Evolutionary conservation across 2,888 invertebrate genomes (phyloP), one percentile per base, ranked within the genome.

Genomic region (Cataglyphis rosenhaueri): DNA sequence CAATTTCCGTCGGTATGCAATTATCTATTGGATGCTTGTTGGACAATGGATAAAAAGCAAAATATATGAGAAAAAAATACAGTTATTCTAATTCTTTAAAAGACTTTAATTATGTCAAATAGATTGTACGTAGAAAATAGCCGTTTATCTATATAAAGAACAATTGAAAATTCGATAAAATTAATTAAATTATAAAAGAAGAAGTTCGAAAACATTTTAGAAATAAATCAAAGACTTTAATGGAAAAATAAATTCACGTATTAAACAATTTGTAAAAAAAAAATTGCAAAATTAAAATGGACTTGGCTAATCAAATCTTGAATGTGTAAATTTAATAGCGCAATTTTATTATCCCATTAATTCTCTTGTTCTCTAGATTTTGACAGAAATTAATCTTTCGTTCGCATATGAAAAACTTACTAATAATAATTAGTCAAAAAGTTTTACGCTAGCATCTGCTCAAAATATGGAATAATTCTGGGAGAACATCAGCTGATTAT

Each of bases 1-100:
- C 75, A 85, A 84, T 85, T 83, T 76, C 48, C 61, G 44, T 41
- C 41, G 66, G n/a, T 57, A 65, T 18, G 35, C 29, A 21, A 32
- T 41, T 41, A 59, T 35, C 25, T 18, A 59, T 8, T n/a, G 59
- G 18, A 70, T 12, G 35, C 25, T 5, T 21, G 35, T 66, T 35
- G 29, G 57, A 57, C 15, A 44, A 12, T n/a, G 44, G 44, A 25
- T 44, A 8, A 21, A 35, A 59, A 9, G 32, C 18, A 25, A 59
- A 41, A 15, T 35, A 35, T 6, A 35, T 55, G 12, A 44, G 21
- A 15, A 61, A n/a, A 61, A 79, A 59, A 71, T 59, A 71, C n/a
- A 32, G 18, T 68, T 32, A 32, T 35, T 70, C 52, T 32, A 68
- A 44, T 12, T 3, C 44, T 66, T 38, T 66, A 76, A 38, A 38